Percentiles rank a stretch among this genome's conserved stretches.
Evolutionary conservation across 2,797 vertebrate species (phyloP).

Genomic region (Poeciliopsis paucimaculata): DNA sequence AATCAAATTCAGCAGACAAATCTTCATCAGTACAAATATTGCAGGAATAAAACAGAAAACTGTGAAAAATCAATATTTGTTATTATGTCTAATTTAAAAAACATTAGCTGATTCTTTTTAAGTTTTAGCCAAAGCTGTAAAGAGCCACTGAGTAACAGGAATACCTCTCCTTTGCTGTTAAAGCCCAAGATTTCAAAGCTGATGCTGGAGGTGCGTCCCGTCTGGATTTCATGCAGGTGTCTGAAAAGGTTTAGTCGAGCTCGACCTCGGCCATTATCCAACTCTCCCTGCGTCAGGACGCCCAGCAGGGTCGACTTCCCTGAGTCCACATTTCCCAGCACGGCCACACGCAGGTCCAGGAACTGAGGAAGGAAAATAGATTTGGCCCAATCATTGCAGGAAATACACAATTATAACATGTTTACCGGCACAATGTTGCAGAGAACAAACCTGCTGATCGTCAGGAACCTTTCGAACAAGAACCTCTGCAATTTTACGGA

Average conservation of each 20-base stretch:
- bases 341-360: slow-evolving; percentile 93
- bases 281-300: slow-evolving; percentile 94
- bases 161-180: slow-evolving; percentile 98
- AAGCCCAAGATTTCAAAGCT: slow-evolving; percentile 98
- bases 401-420: background rate
- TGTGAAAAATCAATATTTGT: no score
- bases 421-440: background rate
- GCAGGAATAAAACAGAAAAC: no score
- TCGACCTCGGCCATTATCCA: slow-evolving; percentile 94
- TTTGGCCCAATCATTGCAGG: background rate
- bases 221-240: slow-evolving; percentile 97
- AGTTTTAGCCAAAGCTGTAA: no score
- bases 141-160: background rate
- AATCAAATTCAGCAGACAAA: no score
- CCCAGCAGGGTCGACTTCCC: slow-evolving; percentile 95
- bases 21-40: no score
- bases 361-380: slow-evolving; percentile 79
- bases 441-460: slow-evolving; percentile 87
- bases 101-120: no score
- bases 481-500: slow-evolving; percentile 93
- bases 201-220: slow-evolving; percentile 95
- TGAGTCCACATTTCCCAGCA: slow-evolving; percentile 96
- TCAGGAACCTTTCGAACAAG: slow-evolving; percentile 96
- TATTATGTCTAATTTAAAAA: no score
- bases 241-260: slow-evolving; percentile 96